These are phyloP conservation scores for Popillia japonica DNA, from an alignment of 1,140 invertebrate genomes.

Conservation along the genomic window DNA sequence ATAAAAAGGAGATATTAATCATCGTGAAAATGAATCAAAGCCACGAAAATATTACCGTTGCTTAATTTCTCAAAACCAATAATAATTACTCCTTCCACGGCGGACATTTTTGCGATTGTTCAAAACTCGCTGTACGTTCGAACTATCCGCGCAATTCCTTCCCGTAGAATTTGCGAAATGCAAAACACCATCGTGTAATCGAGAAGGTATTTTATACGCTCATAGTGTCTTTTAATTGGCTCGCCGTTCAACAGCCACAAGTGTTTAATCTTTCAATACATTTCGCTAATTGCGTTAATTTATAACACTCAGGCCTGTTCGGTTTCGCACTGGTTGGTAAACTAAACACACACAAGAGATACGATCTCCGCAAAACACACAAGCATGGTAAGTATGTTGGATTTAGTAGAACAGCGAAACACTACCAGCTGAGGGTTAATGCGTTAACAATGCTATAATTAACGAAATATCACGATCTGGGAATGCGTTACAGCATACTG, in stretches of 20 bases:
- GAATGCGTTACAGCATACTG: background rate
- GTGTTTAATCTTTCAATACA: slow-evolving; percentile 32
- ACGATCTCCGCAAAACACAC: background rate
- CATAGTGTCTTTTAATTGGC: slow-evolving; percentile 29
- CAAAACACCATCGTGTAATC: background rate
- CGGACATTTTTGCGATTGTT: background rate
- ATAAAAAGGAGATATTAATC: background rate
- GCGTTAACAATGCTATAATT: slow-evolving; percentile 23
- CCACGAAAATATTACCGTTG: background rate
- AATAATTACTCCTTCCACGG: background rate
- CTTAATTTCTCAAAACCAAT: background rate
- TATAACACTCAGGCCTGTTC: background rate
- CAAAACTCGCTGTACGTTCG: background rate
- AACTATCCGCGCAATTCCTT: background rate
- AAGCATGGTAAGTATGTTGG: slow-evolving; percentile 10
- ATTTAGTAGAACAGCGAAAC: slow-evolving; percentile 30
- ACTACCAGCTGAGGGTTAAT: slow-evolving; percentile 17
- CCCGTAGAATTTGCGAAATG: slow-evolving; percentile 4
- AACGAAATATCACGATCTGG: slow-evolving; percentile 31
- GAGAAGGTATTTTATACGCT: slow-evolving; percentile 11
- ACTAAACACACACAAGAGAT: background rate
- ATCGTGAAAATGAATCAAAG: background rate
- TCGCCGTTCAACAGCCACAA: slow-evolving; percentile 13
- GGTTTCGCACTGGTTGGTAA: slow-evolving; percentile 28
- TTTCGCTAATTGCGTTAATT: slow-evolving; percentile 31